Evolutionary conservation across 2,113 vertebrate genomes (phyloP).

Genomic region (Menidia beryllina): DNA sequence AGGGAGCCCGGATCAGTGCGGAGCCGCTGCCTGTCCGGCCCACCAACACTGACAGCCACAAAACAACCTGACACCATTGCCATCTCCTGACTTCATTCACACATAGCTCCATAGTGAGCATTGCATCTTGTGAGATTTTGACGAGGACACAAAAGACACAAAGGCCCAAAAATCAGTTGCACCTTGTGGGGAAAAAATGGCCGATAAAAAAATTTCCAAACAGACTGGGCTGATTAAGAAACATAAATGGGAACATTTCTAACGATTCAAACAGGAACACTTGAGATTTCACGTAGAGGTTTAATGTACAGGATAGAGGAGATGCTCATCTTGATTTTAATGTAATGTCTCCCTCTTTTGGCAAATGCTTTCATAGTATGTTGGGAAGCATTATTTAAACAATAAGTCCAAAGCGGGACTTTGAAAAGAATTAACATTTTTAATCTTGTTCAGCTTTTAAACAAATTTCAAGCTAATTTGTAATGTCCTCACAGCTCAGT

Average conservation of each 20-base stretch:
- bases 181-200: not conserved
- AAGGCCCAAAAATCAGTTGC: not conserved
- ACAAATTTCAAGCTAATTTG: too few relatives aligned
- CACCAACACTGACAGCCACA: slow-evolving; percentile 59
- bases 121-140: slow-evolving; percentile 3
- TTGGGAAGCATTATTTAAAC: not conserved
- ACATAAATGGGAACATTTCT: slow-evolving; percentile 7
- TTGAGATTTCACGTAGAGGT: slow-evolving; percentile 5
- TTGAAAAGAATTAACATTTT: too few relatives aligned
- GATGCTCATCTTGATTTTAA: slow-evolving; percentile 38
- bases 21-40: slow-evolving; percentile 53
- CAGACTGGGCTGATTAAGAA: slow-evolving; percentile 5
- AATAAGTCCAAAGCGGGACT: not conserved
- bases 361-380: not conserved
- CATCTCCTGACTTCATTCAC: slow-evolving; percentile 65
- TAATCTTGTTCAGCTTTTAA: too few relatives aligned
- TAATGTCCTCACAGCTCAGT: not conserved
- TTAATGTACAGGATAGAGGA: not conserved
- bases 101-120: slow-evolving; percentile 27
- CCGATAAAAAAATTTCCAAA: not conserved
- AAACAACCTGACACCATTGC: slow-evolving; percentile 66
- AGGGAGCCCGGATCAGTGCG: slow-evolving; percentile 74
- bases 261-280: slow-evolving; percentile 16
- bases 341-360: slow-evolving; percentile 79
- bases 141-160: slow-evolving; percentile 17